Conservation (phyloP, 2,888 invertebrate genomes). For the Syritta pipiens region DNA sequence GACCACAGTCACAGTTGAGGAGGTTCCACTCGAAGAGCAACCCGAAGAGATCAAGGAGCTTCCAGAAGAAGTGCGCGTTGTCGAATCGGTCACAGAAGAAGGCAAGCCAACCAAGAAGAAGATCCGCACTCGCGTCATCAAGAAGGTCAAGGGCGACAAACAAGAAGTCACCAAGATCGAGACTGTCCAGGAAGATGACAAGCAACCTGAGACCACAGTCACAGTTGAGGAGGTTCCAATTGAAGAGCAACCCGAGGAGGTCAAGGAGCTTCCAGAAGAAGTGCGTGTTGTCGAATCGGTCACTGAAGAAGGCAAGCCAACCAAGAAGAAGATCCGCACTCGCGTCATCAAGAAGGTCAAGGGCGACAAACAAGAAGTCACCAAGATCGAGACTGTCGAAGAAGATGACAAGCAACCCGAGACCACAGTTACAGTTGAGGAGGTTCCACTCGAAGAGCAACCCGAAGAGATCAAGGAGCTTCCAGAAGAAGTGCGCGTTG, state of each 20-base stretch:
- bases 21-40: constrained; percentile 75
- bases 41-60: constrained; percentile 71
- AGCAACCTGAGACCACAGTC: constrained; percentile 71
- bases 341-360: constrained; percentile 73
- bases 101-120: constrained; percentile 74
- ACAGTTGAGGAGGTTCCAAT: constrained; percentile 74
- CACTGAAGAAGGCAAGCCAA: constrained; percentile 76
- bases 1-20: constrained; percentile 76
- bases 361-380: constrained; percentile 72
- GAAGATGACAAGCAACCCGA: constrained; percentile 74
- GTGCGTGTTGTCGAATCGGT: constrained; percentile 79
- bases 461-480: constrained; percentile 73
- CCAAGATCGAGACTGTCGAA: constrained; percentile 75
- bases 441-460: constrained; percentile 73
- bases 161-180: constrained; percentile 65
- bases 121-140: constrained; percentile 75
- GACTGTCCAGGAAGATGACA: constrained; percentile 75
- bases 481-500: constrained; percentile 66
- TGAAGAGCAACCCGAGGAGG: constrained; percentile 63
- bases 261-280: constrained; percentile 73
- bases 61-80: constrained; percentile 71
- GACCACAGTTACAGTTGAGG: constrained; percentile 72
- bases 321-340: constrained; percentile 75
- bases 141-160: constrained; percentile 72
- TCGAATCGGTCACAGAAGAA: constrained; percentile 72